A percentile compares a stretch with the other conserved stretches of the same genome.
These are phyloP conservation scores for Spicauda simplicius DNA, from an alignment of 2,888 invertebrate genomes.

Conservation along the genomic window DNA sequence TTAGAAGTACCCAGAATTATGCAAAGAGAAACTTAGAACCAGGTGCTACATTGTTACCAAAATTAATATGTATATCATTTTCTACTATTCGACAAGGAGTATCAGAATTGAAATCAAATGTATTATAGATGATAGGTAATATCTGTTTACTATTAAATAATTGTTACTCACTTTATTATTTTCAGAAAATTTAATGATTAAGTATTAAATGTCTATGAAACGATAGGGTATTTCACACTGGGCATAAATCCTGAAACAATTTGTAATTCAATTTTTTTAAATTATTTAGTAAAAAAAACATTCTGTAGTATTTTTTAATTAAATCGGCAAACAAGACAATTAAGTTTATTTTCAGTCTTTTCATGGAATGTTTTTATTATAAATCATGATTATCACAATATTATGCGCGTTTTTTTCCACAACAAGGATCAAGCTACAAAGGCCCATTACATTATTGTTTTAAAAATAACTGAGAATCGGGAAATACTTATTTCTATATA, in stretches of 20 bases:
- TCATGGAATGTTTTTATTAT: no score
- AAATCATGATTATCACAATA: no score
- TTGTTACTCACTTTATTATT: background rate
- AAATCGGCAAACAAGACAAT: no score
- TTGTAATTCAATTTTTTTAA: no score
- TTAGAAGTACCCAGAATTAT: conserved; percentile 11
- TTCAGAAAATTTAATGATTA: background rate
- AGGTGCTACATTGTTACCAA: background rate
- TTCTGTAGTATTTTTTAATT: no score
- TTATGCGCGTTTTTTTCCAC: no score
- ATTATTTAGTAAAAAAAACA: no score
- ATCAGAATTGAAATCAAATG: background rate
- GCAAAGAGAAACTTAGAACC: background rate
- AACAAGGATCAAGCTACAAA: no score
- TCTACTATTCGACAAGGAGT: background rate
- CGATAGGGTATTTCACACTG: conserved; percentile 11
- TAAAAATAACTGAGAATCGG: no score
- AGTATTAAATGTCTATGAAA: background rate
- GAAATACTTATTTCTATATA: no score
- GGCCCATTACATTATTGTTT: no score
- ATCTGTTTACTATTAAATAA: background rate
- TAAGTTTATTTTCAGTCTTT: no score
- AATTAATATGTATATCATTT: background rate
- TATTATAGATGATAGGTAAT: background rate
- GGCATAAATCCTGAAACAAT: background rate